Evolutionary conservation across 1,140 invertebrate species (phyloP), one percentile per base, ranked within the genome.

Genomic region (Euura lappo): DNA sequence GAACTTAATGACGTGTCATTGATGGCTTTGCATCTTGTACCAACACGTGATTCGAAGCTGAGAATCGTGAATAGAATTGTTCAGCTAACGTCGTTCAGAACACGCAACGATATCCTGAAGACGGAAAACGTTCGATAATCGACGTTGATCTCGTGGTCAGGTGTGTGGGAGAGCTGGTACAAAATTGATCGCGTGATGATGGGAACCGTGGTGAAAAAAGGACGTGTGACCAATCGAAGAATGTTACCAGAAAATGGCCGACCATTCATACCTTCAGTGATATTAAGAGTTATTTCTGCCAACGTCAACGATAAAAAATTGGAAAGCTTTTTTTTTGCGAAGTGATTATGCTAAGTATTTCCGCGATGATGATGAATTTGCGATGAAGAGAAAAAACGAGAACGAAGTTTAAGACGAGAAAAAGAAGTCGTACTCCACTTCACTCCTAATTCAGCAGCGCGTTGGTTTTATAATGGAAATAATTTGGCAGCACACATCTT

Each of bases 1-100:
- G 51, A 60, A 11, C 51, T n/a, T 60, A 60, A 60, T 60, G 51
- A 60, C 51, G 51, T 60, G 51, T 60, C 51, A 60, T 60, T 60
- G 51, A 60, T 60, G 51, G 51, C 51, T 60, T 60, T 60, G 51
- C 13, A 6, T 60, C 51, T 60, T 60, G 3, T 8, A 60, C 13
- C 3, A 60, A 11, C 13, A 60, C 51, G 51, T 11, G 13, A 60
- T 60, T 60, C 51, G 51, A 6, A 60, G 4, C 51, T 60, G 28
- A 28, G 28, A 28, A 28, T 28, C 28, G 28, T 28, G 28, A 28
- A 28, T 28, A 28, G 28, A 28, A 28, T 28, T 28, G 28, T 28
- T 28, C 28, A 28, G 28, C 28, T 28, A 28, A 28, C 28, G 28
- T 60, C 51, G 51, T 60, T 60, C 13, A 11, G 13, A 6, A 11